phyloP scores from a whole-genome alignment of 1,140 invertebrate genomes.

The Trichoplusia ni region DNA sequence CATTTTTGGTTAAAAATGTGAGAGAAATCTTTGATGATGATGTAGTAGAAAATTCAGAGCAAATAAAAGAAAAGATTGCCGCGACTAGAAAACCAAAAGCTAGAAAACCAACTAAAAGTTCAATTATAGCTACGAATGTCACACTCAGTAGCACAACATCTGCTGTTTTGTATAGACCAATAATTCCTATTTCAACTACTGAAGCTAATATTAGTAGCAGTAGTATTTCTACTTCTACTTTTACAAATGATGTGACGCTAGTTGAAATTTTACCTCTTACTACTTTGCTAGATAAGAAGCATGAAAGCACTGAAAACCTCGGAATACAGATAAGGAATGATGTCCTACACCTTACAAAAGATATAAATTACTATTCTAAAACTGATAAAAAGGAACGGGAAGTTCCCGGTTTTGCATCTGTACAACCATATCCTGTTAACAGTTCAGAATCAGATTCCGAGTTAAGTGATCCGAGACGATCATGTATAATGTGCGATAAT shows the following conservation, averaged over 20 bases:
- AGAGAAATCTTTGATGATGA: slow-evolving; percentile 55
- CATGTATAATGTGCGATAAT: slow-evolving; percentile 63
- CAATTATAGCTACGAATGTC: too few species aligned
- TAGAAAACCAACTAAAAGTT: background rate
- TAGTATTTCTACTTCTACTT: slow-evolving; percentile 14
- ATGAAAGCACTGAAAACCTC: background rate
- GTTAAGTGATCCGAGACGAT: slow-evolving; percentile 29
- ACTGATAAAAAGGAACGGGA: slow-evolving; percentile 32
- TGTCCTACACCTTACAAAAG: slow-evolving; percentile 37
- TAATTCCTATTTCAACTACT: slow-evolving; percentile 1
- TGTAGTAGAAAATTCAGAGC: slow-evolving; percentile 8
- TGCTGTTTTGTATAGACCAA: slow-evolving; percentile 3
- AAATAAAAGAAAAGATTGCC: background rate
- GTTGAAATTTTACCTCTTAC: slow-evolving; percentile 31
- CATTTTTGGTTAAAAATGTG: slow-evolving; percentile 57
- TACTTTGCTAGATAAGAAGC: slow-evolving; percentile 26
- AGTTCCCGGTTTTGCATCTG: background rate
- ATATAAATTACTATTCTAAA: slow-evolving; percentile 35
- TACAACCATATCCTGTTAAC: background rate
- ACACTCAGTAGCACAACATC: background rate
- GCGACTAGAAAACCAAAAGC: background rate
- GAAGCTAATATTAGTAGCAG: slow-evolving; percentile 1
- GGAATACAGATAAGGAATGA: slow-evolving; percentile 24
- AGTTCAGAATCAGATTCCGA: slow-evolving; percentile 12
- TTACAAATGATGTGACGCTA: slow-evolving; percentile 14